phyloP scores from a whole-genome alignment of 2,113 vertebrate species.

The Menidia beryllina region DNA sequence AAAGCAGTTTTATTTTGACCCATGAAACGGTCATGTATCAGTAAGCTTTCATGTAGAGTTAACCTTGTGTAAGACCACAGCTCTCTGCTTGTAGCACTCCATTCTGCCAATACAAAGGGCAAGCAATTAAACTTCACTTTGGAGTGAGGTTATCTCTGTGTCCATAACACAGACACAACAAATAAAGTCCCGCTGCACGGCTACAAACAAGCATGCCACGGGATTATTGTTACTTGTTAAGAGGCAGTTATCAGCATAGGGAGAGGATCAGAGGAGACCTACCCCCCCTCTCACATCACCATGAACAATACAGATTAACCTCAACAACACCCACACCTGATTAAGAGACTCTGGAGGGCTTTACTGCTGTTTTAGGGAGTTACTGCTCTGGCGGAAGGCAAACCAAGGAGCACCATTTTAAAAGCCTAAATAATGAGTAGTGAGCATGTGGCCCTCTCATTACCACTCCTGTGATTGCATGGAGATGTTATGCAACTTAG shows the following conservation, averaged over 20 bases:
- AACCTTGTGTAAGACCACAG: conserved; percentile 11
- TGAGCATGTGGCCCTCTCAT: conserved; percentile 58
- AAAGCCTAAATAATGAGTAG: no score
- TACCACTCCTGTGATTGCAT: conserved; percentile 46
- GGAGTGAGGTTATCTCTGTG: conserved; percentile 68
- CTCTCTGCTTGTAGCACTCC: conserved; percentile 20
- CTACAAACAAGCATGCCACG: conserved; percentile 53
- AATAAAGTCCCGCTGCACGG: conserved; percentile 35
- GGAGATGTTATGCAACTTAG: conserved; percentile 32
- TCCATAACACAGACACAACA: conserved; percentile 54
- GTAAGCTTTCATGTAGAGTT: conserved; percentile 21
- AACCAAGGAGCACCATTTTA: conserved; percentile 51
- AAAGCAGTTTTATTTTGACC: conserved; percentile 15
- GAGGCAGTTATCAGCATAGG: conserved; percentile 49
- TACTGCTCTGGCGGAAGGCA: conserved; percentile 25
- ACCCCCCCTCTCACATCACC: conserved; percentile 23
- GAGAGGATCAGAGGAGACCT: conserved; percentile 16
- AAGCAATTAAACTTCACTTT: conserved; percentile 71
- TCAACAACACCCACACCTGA: conserved; percentile 43
- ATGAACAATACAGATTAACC: conserved; percentile 67
- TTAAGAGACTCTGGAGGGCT: conserved; percentile 43
- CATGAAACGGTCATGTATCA: conserved; percentile 13
- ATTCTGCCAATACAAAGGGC: conserved; percentile 43
- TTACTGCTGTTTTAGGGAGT: conserved; percentile 38
- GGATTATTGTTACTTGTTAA: conserved; percentile 47